Conservation (phyloP, 2,797 vertebrate species). For the Adelosebastes latens region DNA sequence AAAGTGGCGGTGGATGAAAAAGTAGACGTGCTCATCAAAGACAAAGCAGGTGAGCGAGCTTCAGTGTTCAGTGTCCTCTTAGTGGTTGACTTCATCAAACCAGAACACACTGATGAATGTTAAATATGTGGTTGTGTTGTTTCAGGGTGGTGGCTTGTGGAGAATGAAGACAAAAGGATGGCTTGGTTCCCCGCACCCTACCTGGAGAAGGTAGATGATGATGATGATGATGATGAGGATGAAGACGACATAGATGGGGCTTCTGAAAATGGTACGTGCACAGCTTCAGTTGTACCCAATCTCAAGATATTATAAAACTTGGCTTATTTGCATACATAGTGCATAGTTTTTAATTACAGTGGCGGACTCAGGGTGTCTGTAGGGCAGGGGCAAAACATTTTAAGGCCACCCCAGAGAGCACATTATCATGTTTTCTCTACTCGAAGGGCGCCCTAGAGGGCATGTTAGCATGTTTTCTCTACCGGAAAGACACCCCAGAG, state of each 20-base stretch:
- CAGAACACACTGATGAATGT: background rate
- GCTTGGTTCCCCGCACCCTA: constrained; percentile 96
- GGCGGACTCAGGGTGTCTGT: background rate
- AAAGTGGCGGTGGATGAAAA: constrained; percentile 78
- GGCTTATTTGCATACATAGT: background rate
- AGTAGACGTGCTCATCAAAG: constrained; percentile 90
- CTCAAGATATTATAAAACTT: background rate
- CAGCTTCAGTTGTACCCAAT: background rate
- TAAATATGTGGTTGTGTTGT: background rate
- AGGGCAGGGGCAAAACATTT: too few species aligned
- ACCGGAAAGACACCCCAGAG: too few species aligned
- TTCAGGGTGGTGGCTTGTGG: constrained; percentile 96
- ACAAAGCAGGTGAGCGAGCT: constrained; percentile 85
- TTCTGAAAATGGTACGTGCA: constrained; percentile 45
- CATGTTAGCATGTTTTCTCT: too few species aligned
- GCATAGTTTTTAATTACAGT: background rate
- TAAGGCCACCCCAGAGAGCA: too few species aligned
- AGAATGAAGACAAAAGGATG: constrained; percentile 84
- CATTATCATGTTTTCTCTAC: too few species aligned
- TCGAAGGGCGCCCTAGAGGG: too few species aligned
- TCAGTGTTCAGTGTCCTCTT: background rate
- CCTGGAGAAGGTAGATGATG: constrained; percentile 77
- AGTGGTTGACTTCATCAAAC: background rate
- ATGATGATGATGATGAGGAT: constrained; percentile 39
- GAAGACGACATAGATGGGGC: constrained; percentile 37